Evolutionary conservation across 1,140 invertebrate species (phyloP), one percentile per base, ranked within the genome.

Genomic region (Achroia grisella): DNA sequence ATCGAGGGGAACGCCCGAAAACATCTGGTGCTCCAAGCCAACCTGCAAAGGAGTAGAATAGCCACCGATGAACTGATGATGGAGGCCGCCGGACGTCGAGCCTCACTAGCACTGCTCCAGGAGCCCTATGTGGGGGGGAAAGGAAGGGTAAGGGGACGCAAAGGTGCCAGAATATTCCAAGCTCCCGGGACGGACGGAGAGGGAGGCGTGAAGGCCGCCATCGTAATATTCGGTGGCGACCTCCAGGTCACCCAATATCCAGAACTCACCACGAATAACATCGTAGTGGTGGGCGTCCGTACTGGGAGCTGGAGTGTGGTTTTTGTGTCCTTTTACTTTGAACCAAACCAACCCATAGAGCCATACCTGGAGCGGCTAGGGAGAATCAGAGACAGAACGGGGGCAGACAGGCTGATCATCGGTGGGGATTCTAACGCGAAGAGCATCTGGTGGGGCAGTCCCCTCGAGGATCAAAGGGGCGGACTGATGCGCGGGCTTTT

Each of bases 371-470:
- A 12, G 32, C 8, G 4, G 2, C 14, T 4, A 12, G 11, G 1
- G 11, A 10, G 1, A 13, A 12, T 34, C 14, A 34, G 4, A n/a
- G 11, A 13, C 10, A 8, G 14, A 8, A 2, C 32, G 34, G 8
- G 56, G 63, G n/a, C n/a, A n/a, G n/a, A n/a, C n/a, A n/a, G n/a
- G n/a, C n/a, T n/a, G n/a, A n/a, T n/a, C n/a, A n/a, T n/a, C n/a
- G n/a, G n/a, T n/a, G n/a, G n/a, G n/a, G n/a, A n/a, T n/a, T n/a
- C n/a, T n/a, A n/a, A n/a, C n/a, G n/a, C n/a, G n/a, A n/a, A n/a
- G n/a, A n/a, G n/a, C n/a, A n/a, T n/a, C n/a, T n/a, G n/a, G n/a
- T 66, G 58, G 56, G 59, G 51, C 0, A 55, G 53, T 17, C 0
- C 4, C 1, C 13, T 12, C 1, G 27, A 9, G 1, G 54, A 59